Base-by-base conservation (phyloP, 1,140 invertebrate genomes). In the Himalopsyche phryganea region DNA sequence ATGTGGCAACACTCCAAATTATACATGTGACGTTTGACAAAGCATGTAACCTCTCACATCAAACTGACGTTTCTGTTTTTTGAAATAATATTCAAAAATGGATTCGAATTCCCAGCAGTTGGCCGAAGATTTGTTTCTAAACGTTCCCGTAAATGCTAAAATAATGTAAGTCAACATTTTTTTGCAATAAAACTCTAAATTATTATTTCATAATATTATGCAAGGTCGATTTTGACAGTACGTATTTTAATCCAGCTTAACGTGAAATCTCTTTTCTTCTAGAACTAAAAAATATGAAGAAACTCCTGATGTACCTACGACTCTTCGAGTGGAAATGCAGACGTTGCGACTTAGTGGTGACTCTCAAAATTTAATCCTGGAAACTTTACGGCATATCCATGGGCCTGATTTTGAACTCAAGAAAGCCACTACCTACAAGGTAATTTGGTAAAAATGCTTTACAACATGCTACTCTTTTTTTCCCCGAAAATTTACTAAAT, bases 291-390 rank as follows among this genome's bases (percentile, higher is more conserved):
- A 73, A 66, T 63, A 63, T 18, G 76, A 77, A 67, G 70, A 75
- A 55, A 69, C 73, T 46, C 66, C 72, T 62, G 72, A 76, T 36
- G 61, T 67, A 17, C 68, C 73, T 47, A 69, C 74, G 18, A 69
- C 74, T 19, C 73, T 86, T 0, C 88, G 87, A 68, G 84, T 87
- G 53, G 86, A 89, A 71, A 74, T 90, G 68, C 85, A 88, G 66
- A 85, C 82, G 5, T 69, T 90, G 38, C 74, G 79, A 15, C 69
- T 90, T 2, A 81, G 74, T 32, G 76, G 84, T 36, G 80, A 85
- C 61, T 83, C 84, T 36, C 84, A 88, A 64, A 84, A 85, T 65
- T 71, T 83, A 61, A 80, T 89, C 11, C 79, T 87, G 68, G 83
- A 88, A 55, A 88, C 87, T 6, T 69, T 90, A 17, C 82, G 81